A percentile compares a stretch with the other conserved stretches of the same genome.
Conservation (phyloP, 1,140 invertebrate species). For the Capitella teleta region DNA sequence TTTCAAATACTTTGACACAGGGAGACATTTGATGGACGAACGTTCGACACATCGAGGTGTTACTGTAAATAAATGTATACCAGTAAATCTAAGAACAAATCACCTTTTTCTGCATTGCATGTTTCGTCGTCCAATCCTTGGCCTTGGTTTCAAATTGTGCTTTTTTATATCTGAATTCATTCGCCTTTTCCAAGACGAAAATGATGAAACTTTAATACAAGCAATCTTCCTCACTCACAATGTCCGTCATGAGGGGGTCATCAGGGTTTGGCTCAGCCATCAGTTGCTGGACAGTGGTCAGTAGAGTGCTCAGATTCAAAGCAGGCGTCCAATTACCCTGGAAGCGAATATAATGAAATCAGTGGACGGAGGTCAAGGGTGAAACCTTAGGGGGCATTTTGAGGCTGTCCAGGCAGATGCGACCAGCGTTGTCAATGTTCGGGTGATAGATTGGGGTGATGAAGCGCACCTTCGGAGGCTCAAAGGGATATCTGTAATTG, state of each 20-base stretch:
- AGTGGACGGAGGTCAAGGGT: background rate
- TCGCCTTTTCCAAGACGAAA: too few relatives aligned
- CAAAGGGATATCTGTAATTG: constrained; percentile 70
- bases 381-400: constrained; percentile 49
- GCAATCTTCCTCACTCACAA: too few relatives aligned
- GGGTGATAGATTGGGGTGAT: constrained; percentile 89
- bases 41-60: too few relatives aligned
- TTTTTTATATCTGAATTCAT: too few relatives aligned
- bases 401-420: constrained; percentile 92
- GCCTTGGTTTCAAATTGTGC: too few relatives aligned
- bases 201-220: too few relatives aligned
- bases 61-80: too few relatives aligned
- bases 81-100: too few relatives aligned
- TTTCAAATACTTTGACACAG: too few relatives aligned
- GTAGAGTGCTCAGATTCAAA: constrained; percentile 58
- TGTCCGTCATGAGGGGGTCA: constrained; percentile 70
- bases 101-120: too few relatives aligned
- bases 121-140: too few relatives aligned
- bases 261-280: constrained; percentile 68
- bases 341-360: background rate
- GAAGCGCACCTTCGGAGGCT: constrained; percentile 81
- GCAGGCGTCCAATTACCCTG: constrained; percentile 65
- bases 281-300: constrained; percentile 61
- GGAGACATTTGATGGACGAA: too few relatives aligned
- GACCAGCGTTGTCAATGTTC: constrained; percentile 75